phyloP scores from a whole-genome alignment of 2,888 invertebrate genomes.

The Drosophila seclusa region DNA sequence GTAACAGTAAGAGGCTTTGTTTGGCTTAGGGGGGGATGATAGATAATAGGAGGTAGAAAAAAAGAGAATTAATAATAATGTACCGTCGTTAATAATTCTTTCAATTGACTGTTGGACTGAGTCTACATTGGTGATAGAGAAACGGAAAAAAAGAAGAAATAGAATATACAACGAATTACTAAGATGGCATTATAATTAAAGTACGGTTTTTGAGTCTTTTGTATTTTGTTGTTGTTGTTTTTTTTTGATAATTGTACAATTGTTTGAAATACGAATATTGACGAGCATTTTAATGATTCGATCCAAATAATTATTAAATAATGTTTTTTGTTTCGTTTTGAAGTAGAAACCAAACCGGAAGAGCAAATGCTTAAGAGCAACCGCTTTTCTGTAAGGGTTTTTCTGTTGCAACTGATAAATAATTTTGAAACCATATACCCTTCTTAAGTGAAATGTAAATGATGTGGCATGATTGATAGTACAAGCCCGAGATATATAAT shows the following conservation, averaged over 20 bases:
- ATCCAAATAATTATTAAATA: slow-evolving; percentile 32
- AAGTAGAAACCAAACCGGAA: slow-evolving; percentile 46
- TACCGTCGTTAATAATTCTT: slow-evolving; percentile 85
- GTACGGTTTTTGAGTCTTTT: slow-evolving; percentile 29
- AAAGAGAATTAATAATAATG: slow-evolving; percentile 78
- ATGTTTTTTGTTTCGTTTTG: not conserved
- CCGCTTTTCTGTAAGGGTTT: slow-evolving; percentile 55
- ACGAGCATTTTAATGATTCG: slow-evolving; percentile 22
- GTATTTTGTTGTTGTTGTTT: not conserved
- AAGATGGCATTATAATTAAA: slow-evolving; percentile 70
- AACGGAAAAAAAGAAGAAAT: slow-evolving; percentile 82
- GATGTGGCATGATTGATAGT: slow-evolving; percentile 54
- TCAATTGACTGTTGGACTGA: slow-evolving; percentile 87
- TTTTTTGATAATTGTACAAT: slow-evolving; percentile 12
- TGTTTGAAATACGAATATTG: slow-evolving; percentile 15
- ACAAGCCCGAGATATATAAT: slow-evolving; percentile 42
- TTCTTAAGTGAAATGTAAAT: slow-evolving; percentile 50
- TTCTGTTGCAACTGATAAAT: slow-evolving; percentile 29
- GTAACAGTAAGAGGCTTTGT: slow-evolving; percentile 33
- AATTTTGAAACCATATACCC: slow-evolving; percentile 55
- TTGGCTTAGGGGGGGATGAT: slow-evolving; percentile 15
- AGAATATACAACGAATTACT: slow-evolving; percentile 82
- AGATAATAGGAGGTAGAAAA: slow-evolving; percentile 60
- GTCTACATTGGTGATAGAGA: slow-evolving; percentile 85
- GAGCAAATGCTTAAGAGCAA: slow-evolving; percentile 61